Evolutionary conservation across 1,140 invertebrate genomes (phyloP).

Genomic region (Scaptomyza graminum): DNA sequence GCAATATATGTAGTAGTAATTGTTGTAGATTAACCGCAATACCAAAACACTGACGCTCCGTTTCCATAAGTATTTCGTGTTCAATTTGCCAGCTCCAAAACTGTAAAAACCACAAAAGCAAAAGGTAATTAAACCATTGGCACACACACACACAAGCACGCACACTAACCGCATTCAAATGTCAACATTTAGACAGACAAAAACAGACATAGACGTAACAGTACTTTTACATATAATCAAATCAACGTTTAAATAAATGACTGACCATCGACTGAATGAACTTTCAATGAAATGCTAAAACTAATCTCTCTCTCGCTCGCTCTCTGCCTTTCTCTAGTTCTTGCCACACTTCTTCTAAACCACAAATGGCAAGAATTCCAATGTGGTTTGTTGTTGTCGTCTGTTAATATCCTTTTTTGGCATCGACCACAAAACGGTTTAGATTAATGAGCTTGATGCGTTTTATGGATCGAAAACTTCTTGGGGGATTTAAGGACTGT

Average conservation of each 20-base stretch:
- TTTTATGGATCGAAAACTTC: constrained; percentile 3
- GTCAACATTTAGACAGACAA: constrained; percentile 29
- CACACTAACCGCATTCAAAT: constrained; percentile 25
- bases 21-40: neutral
- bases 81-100: constrained; percentile 41
- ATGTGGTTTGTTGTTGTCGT: neutral
- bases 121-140: constrained; percentile 39
- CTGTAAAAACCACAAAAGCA: constrained; percentile 38
- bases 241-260: constrained; percentile 20
- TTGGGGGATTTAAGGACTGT: neutral
- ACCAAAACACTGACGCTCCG: neutral
- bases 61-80: constrained; percentile 44
- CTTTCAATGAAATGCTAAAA: constrained; percentile 6
- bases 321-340: no score
- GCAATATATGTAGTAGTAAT: neutral
- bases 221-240: constrained; percentile 20
- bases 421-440: constrained; percentile 15
- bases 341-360: neutral
- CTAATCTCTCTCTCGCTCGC: neutral
- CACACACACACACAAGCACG: neutral
- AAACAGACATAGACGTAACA: neutral
- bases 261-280: constrained; percentile 8
- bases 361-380: constrained; percentile 6
- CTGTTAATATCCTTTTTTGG: constrained; percentile 18
- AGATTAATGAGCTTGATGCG: constrained; percentile 32